Evolutionary conservation across 2,113 vertebrate species (phyloP).

Genomic region (Cyprinodon brontotheroides): DNA sequence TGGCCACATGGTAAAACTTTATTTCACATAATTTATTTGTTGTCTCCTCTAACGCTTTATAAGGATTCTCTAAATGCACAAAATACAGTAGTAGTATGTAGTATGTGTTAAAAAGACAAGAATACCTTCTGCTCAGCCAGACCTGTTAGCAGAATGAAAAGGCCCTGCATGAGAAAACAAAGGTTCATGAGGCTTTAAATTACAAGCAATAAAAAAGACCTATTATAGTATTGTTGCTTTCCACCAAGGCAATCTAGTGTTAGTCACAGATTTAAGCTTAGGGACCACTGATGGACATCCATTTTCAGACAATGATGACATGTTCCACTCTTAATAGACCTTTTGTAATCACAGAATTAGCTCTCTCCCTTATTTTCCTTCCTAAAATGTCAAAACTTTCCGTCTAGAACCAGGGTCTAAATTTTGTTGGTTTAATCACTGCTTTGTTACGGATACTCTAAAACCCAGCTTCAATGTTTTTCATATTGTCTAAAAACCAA

Average conservation of each 20-base stretch:
- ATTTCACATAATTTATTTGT: background rate
- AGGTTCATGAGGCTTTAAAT: background rate
- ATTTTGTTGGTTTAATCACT: too few relatives aligned
- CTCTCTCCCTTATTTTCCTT: background rate
- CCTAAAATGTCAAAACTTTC: too few relatives aligned
- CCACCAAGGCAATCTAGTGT: background rate
- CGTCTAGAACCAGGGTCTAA: too few relatives aligned
- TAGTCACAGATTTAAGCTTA: background rate
- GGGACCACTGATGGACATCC: too few relatives aligned
- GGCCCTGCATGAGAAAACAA: constrained; percentile 67
- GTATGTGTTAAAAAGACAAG: background rate
- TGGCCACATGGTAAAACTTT: background rate
- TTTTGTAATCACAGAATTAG: background rate
- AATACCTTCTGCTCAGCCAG: constrained; percentile 80
- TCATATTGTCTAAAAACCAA: too few relatives aligned
- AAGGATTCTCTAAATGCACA: too few relatives aligned
- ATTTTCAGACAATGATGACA: background rate
- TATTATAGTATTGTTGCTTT: background rate
- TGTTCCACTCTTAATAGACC: background rate
- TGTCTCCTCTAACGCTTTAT: background rate
- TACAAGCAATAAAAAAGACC: background rate
- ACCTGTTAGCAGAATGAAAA: constrained; percentile 79
- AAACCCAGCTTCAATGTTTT: too few relatives aligned
- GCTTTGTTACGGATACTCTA: too few relatives aligned
- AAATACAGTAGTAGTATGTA: background rate